Base-by-base conservation (phyloP, 2,797 vertebrate species). In the Carcharodon carcharias region DNA sequence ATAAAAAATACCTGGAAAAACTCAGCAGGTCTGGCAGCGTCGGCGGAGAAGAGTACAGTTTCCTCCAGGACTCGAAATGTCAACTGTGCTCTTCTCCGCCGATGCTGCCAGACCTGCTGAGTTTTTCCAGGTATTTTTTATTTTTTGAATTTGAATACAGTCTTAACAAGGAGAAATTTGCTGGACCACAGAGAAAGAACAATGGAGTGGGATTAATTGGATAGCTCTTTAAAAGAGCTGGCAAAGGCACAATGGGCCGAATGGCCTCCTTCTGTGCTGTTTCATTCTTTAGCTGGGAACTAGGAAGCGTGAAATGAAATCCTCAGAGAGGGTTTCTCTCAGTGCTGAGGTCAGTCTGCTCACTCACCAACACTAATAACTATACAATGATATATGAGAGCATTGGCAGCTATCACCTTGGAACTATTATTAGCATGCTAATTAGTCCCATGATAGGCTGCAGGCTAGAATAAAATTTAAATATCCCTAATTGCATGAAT, bases 391-490 rank as follows among this genome's bases (percentile, higher is more conserved):
- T 87, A 45, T 40, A 54, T 87, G 50, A 12, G 87, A 31, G 56
- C 26, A 56, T 56, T 88, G 54, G 7, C 54, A 88, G 7, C 26
- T 31, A 28, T 54, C 45, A 88, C 54, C 45, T 28, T 9, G 11
- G 87, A 28, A 28, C 87, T 88, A 88, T 88, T 56, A 88, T 88
- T 88, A 88, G 54, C 50, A 54, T 88, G 50, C 87, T 88, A 88
- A 88, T 88, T 88, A 88, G 50, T 28, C 87, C 50, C 2, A 3
- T 56, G 87, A 88, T 31, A 0, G 50, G 87, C 26, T 54, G 26
- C 26, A 54, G 87, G 54, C 21, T 31, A 9, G 87, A 88, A 56
- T 26, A 28, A 40, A 88, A 56, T 88, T 56, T 12, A 31, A 31
- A 56, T 56, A 56, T 56, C 87, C 87, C 26, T 31, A 56, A 88